Evolutionary conservation across 2,797 vertebrate species (phyloP).

Genomic region (Mormyrops boulengeri): DNA sequence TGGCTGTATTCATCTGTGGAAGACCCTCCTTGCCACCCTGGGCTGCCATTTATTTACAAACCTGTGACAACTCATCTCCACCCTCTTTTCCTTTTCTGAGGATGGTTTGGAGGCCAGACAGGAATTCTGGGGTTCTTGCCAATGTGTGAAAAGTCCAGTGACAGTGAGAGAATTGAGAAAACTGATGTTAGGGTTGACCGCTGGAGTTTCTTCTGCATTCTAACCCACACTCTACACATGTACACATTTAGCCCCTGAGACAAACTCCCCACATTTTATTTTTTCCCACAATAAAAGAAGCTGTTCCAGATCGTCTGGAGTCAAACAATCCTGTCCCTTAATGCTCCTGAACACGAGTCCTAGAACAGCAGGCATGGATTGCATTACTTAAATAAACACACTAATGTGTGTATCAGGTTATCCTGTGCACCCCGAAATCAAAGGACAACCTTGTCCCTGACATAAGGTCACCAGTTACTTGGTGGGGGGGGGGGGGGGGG

Average conservation of each 20-base stretch:
- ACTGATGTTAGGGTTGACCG: not conserved
- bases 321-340: slow-evolving; percentile 42
- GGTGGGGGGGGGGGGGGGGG: not conserved
- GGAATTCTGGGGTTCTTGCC: not conserved
- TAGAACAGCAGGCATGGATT: slow-evolving; percentile 24
- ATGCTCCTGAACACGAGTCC: slow-evolving; percentile 45
- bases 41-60: slow-evolving; percentile 57
- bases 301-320: slow-evolving; percentile 36
- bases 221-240: not conserved
- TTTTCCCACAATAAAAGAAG: slow-evolving; percentile 37
- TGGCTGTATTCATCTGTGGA: not conserved
- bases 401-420: slow-evolving; percentile 33
- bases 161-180: not conserved
- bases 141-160: not conserved
- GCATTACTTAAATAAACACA: slow-evolving; percentile 27
- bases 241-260: not conserved
- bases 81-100: slow-evolving; percentile 56
- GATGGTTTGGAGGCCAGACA: slow-evolving; percentile 46
- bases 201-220: not conserved
- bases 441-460: slow-evolving; percentile 15
- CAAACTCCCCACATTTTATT: not conserved
- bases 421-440: not conserved
- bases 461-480: not conserved
- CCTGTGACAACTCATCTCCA: slow-evolving; percentile 56
- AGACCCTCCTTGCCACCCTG: not conserved